Conservation (phyloP, 2,113 vertebrate species). For the Cettia cetti region DNA sequence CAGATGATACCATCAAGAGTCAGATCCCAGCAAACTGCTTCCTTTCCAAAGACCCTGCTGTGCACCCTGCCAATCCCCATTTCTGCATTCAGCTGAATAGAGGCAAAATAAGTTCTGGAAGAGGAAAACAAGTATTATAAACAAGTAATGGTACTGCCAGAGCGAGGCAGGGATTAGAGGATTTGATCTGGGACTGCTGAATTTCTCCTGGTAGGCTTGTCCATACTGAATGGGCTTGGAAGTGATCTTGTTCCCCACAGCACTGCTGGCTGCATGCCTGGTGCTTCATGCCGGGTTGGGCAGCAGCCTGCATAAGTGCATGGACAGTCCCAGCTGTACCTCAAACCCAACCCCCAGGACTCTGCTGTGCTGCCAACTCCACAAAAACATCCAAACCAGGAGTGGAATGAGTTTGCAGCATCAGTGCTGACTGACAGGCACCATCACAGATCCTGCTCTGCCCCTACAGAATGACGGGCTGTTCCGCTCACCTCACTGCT, state of each 20-base stretch:
- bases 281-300: background rate
- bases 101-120: background rate
- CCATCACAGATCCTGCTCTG: background rate
- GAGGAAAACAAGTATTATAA: background rate
- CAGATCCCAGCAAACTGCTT: background rate
- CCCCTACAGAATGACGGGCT: background rate
- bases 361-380: background rate
- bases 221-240: background rate
- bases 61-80: background rate
- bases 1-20: background rate
- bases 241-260: background rate
- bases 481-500: background rate
- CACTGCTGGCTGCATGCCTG: background rate
- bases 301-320: background rate
- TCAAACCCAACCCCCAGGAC: background rate
- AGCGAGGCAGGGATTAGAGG: background rate
- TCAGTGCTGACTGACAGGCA: rapidly evolving
- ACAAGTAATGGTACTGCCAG: background rate
- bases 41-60: background rate
- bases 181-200: background rate
- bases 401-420: background rate
- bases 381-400: background rate
- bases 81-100: background rate
- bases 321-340: background rate
- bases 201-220: background rate